These are phyloP conservation scores for Trichopria drosophilae DNA, from an alignment of 2,888 invertebrate genomes.

Conservation along the genomic window DNA sequence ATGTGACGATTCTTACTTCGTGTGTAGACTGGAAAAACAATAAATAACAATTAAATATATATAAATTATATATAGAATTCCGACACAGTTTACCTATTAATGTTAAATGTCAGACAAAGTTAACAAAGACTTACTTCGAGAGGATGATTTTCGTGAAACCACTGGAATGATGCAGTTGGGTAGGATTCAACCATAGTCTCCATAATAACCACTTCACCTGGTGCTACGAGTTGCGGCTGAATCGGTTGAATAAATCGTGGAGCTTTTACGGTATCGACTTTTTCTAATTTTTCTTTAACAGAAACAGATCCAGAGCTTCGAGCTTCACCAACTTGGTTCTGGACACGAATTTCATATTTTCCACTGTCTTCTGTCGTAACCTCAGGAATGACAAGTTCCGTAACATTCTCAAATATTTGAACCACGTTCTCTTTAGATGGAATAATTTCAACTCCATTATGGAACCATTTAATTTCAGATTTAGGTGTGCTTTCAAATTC, in stretches of 20 bases:
- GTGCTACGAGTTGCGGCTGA: conserved; percentile 69
- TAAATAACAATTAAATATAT: conserved; percentile 8
- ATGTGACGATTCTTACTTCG: conserved; percentile 72
- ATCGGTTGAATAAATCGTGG: conserved; percentile 76
- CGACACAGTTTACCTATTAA: conserved; percentile 1
- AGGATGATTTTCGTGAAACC: conserved; percentile 78
- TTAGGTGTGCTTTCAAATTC: conserved; percentile 72
- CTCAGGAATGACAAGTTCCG: conserved; percentile 69
- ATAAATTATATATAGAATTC: background rate
- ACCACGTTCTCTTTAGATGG: conserved; percentile 67
- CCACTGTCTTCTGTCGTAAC: conserved; percentile 77
- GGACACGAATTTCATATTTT: conserved; percentile 85
- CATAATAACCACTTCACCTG: conserved; percentile 77
- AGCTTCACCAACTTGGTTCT: conserved; percentile 76
- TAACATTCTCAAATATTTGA: conserved; percentile 65
- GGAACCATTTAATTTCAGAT: conserved; percentile 81
- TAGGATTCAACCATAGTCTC: conserved; percentile 76
- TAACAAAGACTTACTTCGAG: conserved; percentile 59
- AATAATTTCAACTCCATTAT: conserved; percentile 77
- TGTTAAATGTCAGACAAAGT: conserved; percentile 5
- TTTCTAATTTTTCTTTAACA: conserved; percentile 66
- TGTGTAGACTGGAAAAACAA: conserved; percentile 61
- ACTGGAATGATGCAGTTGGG: conserved; percentile 82
- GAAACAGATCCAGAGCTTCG: conserved; percentile 83
- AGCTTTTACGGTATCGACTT: conserved; percentile 65